A percentile compares a stretch with the other conserved stretches of the same genome.
Conservation (phyloP, 2,113 vertebrate genomes). For the Phrynosoma platyrhinos region DNA sequence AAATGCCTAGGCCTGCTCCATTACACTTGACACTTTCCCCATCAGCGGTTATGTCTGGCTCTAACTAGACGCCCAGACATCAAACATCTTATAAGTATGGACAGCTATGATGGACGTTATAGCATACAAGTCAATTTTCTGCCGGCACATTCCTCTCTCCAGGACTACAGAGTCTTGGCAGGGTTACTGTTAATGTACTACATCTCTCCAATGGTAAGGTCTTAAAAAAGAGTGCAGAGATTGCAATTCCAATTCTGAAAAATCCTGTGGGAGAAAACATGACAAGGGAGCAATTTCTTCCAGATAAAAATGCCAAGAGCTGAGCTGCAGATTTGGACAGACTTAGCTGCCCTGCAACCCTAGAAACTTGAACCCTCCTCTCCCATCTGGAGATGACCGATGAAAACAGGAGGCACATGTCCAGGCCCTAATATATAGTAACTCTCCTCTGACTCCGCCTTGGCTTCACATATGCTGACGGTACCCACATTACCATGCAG, state of each 20-base stretch:
- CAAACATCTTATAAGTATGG: neutral
- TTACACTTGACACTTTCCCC: slow-evolving; percentile 2
- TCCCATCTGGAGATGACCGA: no score
- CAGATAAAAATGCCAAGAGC: neutral
- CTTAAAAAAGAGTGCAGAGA: neutral
- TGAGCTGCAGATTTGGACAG: no score
- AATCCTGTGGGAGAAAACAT: neutral
- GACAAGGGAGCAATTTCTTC: neutral
- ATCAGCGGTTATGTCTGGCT: neutral
- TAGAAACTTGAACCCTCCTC: no score
- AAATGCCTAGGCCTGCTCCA: neutral
- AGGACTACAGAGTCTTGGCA: neutral
- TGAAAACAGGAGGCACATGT: no score
- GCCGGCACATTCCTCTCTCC: neutral
- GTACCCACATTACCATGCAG: neutral
- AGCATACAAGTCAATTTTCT: neutral
- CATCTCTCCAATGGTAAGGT: neutral
- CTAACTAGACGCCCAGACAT: neutral
- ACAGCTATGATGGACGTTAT: neutral
- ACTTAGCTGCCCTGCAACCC: neutral
- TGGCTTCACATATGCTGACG: neutral
- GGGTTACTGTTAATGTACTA: neutral
- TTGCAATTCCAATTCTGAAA: slow-evolving; percentile 39
- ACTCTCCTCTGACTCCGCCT: no score
- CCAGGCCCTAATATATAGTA: no score